These are phyloP conservation scores for Blastobasis adustella DNA, from an alignment of 2,888 invertebrate species.

Conservation along the genomic window DNA sequence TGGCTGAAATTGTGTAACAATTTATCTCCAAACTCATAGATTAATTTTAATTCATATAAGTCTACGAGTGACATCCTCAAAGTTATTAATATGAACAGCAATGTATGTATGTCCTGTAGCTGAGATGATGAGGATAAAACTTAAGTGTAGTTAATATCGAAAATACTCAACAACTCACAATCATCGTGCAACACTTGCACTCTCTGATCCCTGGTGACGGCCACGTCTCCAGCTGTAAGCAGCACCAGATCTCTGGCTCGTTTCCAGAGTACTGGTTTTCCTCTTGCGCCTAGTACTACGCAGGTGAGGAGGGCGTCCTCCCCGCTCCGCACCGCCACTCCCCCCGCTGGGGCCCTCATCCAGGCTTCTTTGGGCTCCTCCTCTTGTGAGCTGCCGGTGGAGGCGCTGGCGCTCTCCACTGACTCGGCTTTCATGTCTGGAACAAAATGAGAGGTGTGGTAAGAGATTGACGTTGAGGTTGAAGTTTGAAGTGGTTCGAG, in stretches of 20 bases:
- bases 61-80: no score
- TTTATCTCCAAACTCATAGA: no score
- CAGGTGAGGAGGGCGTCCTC: conserved; percentile 89
- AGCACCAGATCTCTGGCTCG: conserved; percentile 80
- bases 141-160: no score
- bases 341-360: conserved; percentile 56
- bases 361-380: conserved; percentile 47
- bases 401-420: conserved; percentile 37
- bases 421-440: conserved; percentile 42
- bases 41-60: no score
- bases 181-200: conserved; percentile 85
- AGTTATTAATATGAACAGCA: no score
- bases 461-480: no score
- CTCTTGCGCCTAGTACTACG: conserved; percentile 81
- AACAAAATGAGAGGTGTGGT: no score
- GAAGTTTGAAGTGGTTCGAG: no score
- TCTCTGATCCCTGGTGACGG: conserved; percentile 84
- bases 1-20: background rate
- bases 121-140: no score
- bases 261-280: conserved; percentile 86
- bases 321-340: conserved; percentile 66
- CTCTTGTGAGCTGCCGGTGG: conserved; percentile 48
- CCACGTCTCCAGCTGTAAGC: conserved; percentile 83
- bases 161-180: conserved; percentile 63
- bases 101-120: no score